Conservation (phyloP, 2,797 vertebrate species). For the Typhlichthys subterraneus region DNA sequence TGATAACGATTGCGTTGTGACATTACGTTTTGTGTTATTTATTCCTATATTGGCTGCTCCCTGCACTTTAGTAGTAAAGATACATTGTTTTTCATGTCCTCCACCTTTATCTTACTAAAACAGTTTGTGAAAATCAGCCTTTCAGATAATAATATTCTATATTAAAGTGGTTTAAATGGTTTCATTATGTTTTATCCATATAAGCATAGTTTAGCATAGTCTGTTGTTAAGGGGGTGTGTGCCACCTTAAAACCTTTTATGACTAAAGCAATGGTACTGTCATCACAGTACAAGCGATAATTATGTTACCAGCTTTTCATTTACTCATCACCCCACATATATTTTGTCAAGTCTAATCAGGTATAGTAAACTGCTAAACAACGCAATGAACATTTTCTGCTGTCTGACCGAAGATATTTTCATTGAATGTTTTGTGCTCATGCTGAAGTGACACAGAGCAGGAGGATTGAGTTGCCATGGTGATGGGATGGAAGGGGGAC, state of each 20-base stretch:
- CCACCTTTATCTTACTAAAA: no score
- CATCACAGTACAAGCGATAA: conserved; percentile 10
- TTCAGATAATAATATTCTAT: no score
- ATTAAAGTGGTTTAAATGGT: no score
- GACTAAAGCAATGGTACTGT: neutral
- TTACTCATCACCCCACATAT: neutral
- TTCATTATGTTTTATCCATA: neutral
- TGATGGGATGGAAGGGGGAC: conserved; percentile 9
- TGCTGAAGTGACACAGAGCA: neutral
- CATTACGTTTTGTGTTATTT: neutral
- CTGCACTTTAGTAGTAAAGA: no score
- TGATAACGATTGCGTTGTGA: neutral
- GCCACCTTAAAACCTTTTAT: neutral
- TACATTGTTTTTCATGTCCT: no score
- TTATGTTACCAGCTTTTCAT: conserved; percentile 39
- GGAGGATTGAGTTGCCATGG: conserved; percentile 25
- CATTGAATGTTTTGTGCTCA: neutral
- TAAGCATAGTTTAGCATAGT: neutral
- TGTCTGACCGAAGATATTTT: neutral
- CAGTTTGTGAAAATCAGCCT: no score
- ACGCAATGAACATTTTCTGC: conserved; percentile 5
- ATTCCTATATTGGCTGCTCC: no score
- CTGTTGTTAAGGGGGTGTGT: neutral
- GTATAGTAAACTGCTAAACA: conserved; percentile 1
- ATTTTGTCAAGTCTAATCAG: conserved; percentile 1